Evolutionary conservation across 2,113 vertebrate species (phyloP), one percentile per base, ranked within the genome.

Genomic region (Charadrius vociferus): DNA sequence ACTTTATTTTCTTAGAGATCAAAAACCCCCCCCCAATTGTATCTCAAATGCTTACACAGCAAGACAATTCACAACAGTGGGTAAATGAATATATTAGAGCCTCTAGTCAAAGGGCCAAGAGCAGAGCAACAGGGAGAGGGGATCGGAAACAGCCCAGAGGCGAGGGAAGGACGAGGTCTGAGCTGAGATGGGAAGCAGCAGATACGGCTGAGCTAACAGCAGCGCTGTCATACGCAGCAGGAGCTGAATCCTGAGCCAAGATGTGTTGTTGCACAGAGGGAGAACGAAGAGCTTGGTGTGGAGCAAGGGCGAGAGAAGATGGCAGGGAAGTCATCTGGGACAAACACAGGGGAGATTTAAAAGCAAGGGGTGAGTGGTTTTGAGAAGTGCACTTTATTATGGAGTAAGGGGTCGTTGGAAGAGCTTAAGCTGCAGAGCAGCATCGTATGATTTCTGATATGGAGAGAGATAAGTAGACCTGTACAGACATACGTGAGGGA

Each of bases 1-100:
- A 86, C 74, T 91, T 93, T 37, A 56, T 94, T 94, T 95, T 95
- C 82, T 50, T 81, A 14, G 68, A 49, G 34, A 50, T 74, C n/a
- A n/a, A n/a, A n/a, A n/a, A n/a, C n/a, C 10, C n/a, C 50, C 50
- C 6, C 8, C 34, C 67, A 75, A 88, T 79, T 66, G 34, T 66
- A 67, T 85, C 47, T 92, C 77, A 61, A 63, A 37, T 91, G 61
- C 74, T 96, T 93, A 81, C 55, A 47, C 55, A 87, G 67, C 78
- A 93, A 88, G 90, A 80, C 91, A 89, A 45, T 92, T 94, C 67
- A 61, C n/a, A 68, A 36, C 50, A 63, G 45, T 53, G 58, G 49
- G 49, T 88, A 81, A 94, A 88, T 95, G 63, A 95, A 37, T 81
- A 43, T 91, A 61, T 45, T 94, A 87, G 63, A 63, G 66, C 37